Base-by-base conservation (phyloP, 2,113 vertebrate species). In the Mus pahari region DNA sequence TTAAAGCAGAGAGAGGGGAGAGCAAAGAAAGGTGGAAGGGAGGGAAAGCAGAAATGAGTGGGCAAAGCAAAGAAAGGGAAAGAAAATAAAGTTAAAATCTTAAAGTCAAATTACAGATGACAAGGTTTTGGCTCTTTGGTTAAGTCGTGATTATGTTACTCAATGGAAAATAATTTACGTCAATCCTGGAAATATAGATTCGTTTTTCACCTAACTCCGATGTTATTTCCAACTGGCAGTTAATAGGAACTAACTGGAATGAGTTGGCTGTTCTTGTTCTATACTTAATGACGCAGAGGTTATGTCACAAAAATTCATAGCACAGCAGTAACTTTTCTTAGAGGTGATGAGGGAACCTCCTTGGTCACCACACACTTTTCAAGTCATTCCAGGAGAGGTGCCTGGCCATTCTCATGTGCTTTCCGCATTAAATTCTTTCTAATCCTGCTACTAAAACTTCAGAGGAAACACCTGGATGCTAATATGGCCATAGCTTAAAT, bases 161-260 rank as follows among this genome's bases (percentile, higher is more conserved):
- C 55, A 66, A 3, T 92, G 53, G 71, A 94, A 88, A 39, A 60
- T 64, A 83, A 45, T 50, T 3, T 94, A 70, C 86, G 87, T 89
- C 39, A 88, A 73, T 20, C 20, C 39, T 50, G 50, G 28, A 90
- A 95, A 53, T 48, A 55, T 24, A 75, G 10, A 42, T 82, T 92
- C 36, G 55, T 73, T 89, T 89, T 92, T 86, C 16, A 84, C 19
- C 74, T 91, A 91, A 58, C 70, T 83, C 71, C 19, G 70, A 78
- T 73, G 73, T 94, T 89, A 75, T 74, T 89, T 66, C 20, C 87
- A 58, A 89, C 33, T 58, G 42, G 31, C 22, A 5, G 39, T 96
- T 95, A 68, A 86, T 94, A 73, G 48, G 73, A 89, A 70, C 86
- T 77, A 36, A 50, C 50, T 94, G n/a, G 92, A 97, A 94, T 94